Evolutionary conservation across 2,113 vertebrate species (phyloP).

Genomic region (Elachura formosa): DNA sequence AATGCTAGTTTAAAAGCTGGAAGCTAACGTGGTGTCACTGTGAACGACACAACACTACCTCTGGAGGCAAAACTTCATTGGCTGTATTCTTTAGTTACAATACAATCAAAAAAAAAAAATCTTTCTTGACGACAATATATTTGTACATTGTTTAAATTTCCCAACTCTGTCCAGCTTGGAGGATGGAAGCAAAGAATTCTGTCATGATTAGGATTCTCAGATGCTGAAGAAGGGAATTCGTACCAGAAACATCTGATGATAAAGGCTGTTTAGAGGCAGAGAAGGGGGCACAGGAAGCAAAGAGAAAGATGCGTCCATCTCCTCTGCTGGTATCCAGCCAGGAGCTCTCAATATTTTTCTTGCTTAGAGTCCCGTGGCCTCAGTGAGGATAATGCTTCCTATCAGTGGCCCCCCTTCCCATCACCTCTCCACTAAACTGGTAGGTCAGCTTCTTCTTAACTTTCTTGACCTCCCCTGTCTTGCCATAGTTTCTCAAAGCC

Average conservation of each 20-base stretch:
- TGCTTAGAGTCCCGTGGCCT: constrained; percentile 43
- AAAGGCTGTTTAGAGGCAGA: constrained; percentile 38
- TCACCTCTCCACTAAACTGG: constrained; percentile 96
- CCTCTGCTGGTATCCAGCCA: constrained; percentile 50
- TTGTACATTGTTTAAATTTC: constrained; percentile 56
- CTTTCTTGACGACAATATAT: constrained; percentile 26
- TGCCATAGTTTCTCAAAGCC: constrained; percentile 96
- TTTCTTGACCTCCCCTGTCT: constrained; percentile 97
- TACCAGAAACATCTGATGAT: constrained; percentile 64
- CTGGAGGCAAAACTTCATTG: constrained; percentile 45
- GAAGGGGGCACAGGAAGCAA: constrained; percentile 52
- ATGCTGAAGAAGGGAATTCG: constrained; percentile 66
- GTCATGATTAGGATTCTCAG: constrained; percentile 59
- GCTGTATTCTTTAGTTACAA: constrained; percentile 35
- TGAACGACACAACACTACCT: constrained; percentile 34
- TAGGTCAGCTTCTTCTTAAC: constrained; percentile 99
- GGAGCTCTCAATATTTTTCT: constrained; percentile 42
- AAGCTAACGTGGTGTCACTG: constrained; percentile 45
- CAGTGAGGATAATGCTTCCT: constrained; percentile 84
- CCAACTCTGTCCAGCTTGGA: constrained; percentile 52
- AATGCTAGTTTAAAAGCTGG: constrained; percentile 69
- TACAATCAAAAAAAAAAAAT: constrained; percentile 10
- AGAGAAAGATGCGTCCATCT: constrained; percentile 48
- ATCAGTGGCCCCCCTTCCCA: constrained; percentile 82
- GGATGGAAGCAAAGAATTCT: constrained; percentile 57